Evolutionary conservation across 2,113 vertebrate genomes (phyloP).

Genomic region (Barbus barbus): DNA sequence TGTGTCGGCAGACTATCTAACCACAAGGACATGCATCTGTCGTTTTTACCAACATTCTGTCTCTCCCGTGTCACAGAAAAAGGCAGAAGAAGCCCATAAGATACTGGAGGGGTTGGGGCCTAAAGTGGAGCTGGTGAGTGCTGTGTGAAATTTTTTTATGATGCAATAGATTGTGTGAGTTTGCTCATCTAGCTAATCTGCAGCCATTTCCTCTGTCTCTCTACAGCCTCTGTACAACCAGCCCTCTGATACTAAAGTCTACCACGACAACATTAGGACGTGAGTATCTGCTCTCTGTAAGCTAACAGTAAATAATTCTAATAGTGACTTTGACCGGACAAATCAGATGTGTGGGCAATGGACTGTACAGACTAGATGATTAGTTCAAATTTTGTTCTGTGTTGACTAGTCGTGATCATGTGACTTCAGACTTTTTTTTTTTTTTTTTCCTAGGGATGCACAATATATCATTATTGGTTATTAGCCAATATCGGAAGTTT

Average conservation of each 20-base stretch:
- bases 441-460: background rate
- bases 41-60: conserved; percentile 4
- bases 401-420: too few species aligned
- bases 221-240: conserved; percentile 96
- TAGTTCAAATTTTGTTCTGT: background rate
- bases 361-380: background rate
- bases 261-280: conserved; percentile 99
- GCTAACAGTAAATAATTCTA: background rate
- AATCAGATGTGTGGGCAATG: background rate
- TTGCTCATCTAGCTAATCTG: conserved; percentile 7
- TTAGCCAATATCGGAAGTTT: background rate
- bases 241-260: conserved; percentile 97
- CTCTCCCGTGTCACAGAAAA: conserved; percentile 84
- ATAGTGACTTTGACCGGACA: background rate
- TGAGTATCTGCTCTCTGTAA: conserved; percentile 74
- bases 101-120: conserved; percentile 97
- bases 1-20: conserved; percentile 16
- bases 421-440: background rate
- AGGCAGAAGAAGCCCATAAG: conserved; percentile 98
- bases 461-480: too few species aligned
- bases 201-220: background rate
- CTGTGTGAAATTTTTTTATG: background rate
- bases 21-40: background rate
- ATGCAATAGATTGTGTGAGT: too few species aligned
- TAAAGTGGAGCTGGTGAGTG: conserved; percentile 92